Percentiles rank a stretch among this genome's conserved stretches.
These are phyloP conservation scores for Meteorus cinctellus DNA, from an alignment of 2,888 invertebrate species.

Conservation along the genomic window DNA sequence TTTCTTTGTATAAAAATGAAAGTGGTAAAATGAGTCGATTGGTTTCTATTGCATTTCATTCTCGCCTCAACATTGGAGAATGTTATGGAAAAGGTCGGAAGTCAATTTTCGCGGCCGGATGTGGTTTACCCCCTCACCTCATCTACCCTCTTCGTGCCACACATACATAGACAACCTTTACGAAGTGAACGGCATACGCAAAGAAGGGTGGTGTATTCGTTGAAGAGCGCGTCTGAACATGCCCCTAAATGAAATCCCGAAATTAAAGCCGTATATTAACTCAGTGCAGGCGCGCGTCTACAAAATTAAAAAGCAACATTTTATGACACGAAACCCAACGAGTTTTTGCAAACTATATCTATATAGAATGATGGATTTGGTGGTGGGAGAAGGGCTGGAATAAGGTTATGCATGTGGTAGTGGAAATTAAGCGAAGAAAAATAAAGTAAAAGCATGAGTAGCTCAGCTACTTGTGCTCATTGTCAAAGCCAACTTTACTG, in stretches of 20 bases:
- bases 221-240: slow-evolving; percentile 41
- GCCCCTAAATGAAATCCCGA: slow-evolving; percentile 68
- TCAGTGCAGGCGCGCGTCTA: slow-evolving; percentile 57
- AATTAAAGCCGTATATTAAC: slow-evolving; percentile 73
- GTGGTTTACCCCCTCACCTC: slow-evolving; percentile 61
- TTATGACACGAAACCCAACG: slow-evolving; percentile 59
- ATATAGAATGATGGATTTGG: slow-evolving; percentile 44
- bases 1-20: neutral
- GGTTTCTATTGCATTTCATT: slow-evolving; percentile 13
- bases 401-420: neutral
- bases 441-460: slow-evolving; percentile 36
- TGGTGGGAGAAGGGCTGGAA: neutral
- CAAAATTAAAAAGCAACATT: slow-evolving; percentile 73
- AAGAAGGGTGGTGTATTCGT: slow-evolving; percentile 42
- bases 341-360: slow-evolving; percentile 39
- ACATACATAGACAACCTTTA: neutral
- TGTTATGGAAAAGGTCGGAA: slow-evolving; percentile 57
- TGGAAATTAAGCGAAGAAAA: slow-evolving; percentile 33
- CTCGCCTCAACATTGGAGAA: slow-evolving; percentile 43
- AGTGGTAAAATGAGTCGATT: slow-evolving; percentile 45
- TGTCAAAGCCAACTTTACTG: slow-evolving; percentile 47
- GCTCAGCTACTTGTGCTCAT: slow-evolving; percentile 22
- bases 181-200: slow-evolving; percentile 47
- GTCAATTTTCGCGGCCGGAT: slow-evolving; percentile 70
- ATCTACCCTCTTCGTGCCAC: slow-evolving; percentile 26